Base-by-base conservation (phyloP, 2,797 vertebrate genomes). In the Cynopterus sphinx region DNA sequence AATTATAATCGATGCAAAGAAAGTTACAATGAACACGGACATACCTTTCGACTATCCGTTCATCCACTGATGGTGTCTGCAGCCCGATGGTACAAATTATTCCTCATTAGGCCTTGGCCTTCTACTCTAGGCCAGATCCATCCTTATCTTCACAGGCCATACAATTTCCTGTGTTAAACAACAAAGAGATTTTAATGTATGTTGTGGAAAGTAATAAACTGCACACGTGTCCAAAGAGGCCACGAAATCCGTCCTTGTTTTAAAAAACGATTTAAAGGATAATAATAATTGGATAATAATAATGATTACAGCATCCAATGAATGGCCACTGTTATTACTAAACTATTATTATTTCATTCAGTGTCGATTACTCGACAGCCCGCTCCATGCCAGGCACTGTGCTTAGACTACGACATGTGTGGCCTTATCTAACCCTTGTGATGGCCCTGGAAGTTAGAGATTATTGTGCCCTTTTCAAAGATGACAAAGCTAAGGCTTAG, bases 51-150 rank as follows among this genome's bases (percentile, higher is more conserved):
- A 26, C 39, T n/a, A 49, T 51, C 2, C 26, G 1, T 36, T 5
- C 21, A 2, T 16, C 22, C 15, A 1, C 0, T 2, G 59, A 16
- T 0, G 4, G 21, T 19, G 17, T 5, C 49, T 49, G 49, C 49
- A 16, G 49, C 49, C 49, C 15, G 15, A 49, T 5, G 15, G 49
- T 49, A 49, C 15, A 65, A 26, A 12, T n/a, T 28, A 28, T n/a
- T 39, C 55, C 41, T 19, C n/a, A 5, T 53, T 3, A 31, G 49
- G 16, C 65, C 57, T 57, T 5, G n/a, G 24, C 5, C 31, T 53
- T 68, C 71, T 31, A 31, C 85, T 41, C 9, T 2, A 2, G 5
- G 41, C n/a, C 49, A 9, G 43, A 26, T 19, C 43, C 17, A 6
- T 43, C 46, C 36, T 53, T 36, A 21, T 15, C 53, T 16, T 59